Evolutionary conservation across 1,140 invertebrate genomes (phyloP), one percentile per base, ranked within the genome.

Genomic region (Euborellia annulipes): DNA sequence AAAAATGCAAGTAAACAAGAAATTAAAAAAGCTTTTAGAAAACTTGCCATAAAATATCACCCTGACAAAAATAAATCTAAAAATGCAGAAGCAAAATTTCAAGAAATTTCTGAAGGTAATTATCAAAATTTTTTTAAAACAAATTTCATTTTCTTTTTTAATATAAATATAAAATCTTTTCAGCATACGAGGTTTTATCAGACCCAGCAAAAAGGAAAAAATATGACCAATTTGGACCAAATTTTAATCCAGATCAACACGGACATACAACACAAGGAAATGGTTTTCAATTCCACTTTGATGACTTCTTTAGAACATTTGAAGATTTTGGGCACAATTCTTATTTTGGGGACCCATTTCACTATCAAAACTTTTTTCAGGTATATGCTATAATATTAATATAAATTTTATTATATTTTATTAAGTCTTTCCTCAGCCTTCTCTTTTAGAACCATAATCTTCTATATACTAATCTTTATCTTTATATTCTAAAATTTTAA

Each of bases 21-120:
- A 32, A 67, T 69, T 30, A 69, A 69, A 46, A 68, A 72, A 52
- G 71, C 72, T 9, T 76, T 76, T 54, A 62, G 71, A 48, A 62
- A 71, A 57, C 61, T 74, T 48, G 66, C 66, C 3, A 45, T 67
- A 6, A 58, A 67, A 50, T 68, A 69, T 50, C 66, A 68, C 54
- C 66, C 66, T 2, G 66, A 68, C 46, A 68, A 68, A 54, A 68
- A 64, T 48, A 56, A 64, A 47, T 58, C 55, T 17, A 45, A 54
- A 23, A 56, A 54, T 18, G 64, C 64, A 7, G 64, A 66, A 50
- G 55, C 62, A 19, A 63, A 63, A 45, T 66, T 66, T 50, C 50
- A 57, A 41, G 56, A 64, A 52, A 62, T 66, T 48, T 61, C 64
- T 34, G 49, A 66, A 62, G 63, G 62, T 65, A 52, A 50, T 16